Conservation (phyloP, 37 sponge, comb jelly and placozoan genomes). For the Mnemiopsis leidyi region DNA sequence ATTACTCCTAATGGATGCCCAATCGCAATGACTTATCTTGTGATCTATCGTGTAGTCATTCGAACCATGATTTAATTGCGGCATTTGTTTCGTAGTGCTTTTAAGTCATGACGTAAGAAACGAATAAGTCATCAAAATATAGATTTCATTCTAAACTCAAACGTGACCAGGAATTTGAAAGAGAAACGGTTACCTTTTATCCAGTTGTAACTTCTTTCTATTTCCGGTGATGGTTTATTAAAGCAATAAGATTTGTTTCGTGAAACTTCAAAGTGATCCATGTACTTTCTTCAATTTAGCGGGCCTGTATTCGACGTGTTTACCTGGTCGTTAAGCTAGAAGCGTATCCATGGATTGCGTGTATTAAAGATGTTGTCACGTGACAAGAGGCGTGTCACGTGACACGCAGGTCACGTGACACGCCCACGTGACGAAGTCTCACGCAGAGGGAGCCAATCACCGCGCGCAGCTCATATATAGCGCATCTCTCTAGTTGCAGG, state of each 20-base stretch:
- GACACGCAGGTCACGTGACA: slow-evolving; percentile 29
- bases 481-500: slow-evolving; percentile 30
- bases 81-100: background rate
- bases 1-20: background rate
- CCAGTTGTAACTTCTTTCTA: no score
- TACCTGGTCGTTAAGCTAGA: slow-evolving; percentile 52
- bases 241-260: background rate
- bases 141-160: background rate
- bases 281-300: background rate
- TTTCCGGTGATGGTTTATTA: no score
- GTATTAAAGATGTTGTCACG: slow-evolving; percentile 32
- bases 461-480: slow-evolving; percentile 44
- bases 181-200: no score
- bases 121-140: background rate
- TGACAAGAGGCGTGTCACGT: slow-evolving; percentile 47
- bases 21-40: no score
- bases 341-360: slow-evolving; percentile 28
- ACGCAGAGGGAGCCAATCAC: slow-evolving; percentile 27
- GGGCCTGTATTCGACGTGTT: background rate
- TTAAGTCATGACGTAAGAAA: background rate
- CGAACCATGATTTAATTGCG: background rate
- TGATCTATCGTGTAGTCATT: no score
- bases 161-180: no score
- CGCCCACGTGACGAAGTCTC: slow-evolving; percentile 13
- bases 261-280: background rate